phyloP scores from a whole-genome alignment of 2,888 invertebrate genomes.

The Cremastinae sp. region DNA sequence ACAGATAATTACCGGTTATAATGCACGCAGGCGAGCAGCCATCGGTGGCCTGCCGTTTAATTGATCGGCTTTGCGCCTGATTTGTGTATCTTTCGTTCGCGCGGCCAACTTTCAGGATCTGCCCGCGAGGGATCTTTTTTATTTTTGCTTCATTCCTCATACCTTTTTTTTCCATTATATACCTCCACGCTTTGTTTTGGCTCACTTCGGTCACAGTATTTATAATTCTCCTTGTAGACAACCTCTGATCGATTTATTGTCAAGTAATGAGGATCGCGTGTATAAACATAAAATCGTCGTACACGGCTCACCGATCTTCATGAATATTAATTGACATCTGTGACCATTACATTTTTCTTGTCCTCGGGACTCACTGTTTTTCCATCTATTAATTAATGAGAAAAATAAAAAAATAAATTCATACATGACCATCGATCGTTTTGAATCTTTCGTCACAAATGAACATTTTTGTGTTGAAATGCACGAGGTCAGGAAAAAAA shows the following conservation, averaged over 20 bases:
- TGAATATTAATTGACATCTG: not conserved
- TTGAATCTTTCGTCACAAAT: too few relatives aligned
- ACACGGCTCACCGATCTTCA: slow-evolving; percentile 6
- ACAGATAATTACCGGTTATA: slow-evolving; percentile 77
- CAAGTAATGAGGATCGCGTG: slow-evolving; percentile 28
- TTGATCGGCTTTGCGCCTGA: slow-evolving; percentile 76
- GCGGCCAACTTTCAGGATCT: slow-evolving; percentile 53
- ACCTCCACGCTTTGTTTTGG: not conserved
- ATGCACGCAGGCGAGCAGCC: slow-evolving; percentile 68
- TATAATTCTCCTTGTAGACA: slow-evolving; percentile 37
- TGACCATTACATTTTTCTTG: not conserved
- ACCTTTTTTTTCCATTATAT: not conserved
- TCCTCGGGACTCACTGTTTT: too few relatives aligned
- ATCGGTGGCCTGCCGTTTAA: slow-evolving; percentile 77
- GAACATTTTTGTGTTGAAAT: too few relatives aligned
- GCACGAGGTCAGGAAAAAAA: too few relatives aligned
- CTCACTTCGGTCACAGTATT: slow-evolving; percentile 25
- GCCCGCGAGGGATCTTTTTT: slow-evolving; percentile 35
- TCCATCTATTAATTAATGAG: slow-evolving; percentile 4
- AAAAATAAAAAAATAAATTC: not conserved
- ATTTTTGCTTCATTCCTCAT: slow-evolving; percentile 4
- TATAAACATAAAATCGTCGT: slow-evolving; percentile 6
- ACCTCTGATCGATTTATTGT: slow-evolving; percentile 37
- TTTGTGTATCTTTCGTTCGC: slow-evolving; percentile 75
- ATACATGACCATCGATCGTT: too few relatives aligned